These are phyloP conservation scores for Sander vitreus DNA, from an alignment of 2,113 vertebrate species.

Conservation along the genomic window DNA sequence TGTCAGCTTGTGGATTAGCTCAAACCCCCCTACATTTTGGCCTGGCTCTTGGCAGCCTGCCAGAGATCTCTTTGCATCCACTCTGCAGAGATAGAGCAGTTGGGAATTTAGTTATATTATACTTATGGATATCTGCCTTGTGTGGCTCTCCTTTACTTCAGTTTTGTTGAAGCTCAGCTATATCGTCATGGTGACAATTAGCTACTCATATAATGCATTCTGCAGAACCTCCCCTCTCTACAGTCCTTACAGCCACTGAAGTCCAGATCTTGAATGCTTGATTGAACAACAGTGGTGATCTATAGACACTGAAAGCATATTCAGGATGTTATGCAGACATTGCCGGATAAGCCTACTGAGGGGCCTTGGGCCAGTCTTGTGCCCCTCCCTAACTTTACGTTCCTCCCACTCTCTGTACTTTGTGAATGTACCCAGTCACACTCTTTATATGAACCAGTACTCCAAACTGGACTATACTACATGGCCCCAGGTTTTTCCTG, in stretches of 20 bases:
- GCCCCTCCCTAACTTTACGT: neutral
- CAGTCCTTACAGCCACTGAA: neutral
- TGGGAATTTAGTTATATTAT: neutral
- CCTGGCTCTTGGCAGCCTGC: constrained; percentile 15
- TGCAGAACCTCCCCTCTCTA: neutral
- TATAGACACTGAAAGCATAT: neutral
- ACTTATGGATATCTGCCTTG: neutral
- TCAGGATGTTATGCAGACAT: constrained; percentile 19
- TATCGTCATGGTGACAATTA: neutral
- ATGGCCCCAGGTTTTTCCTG: neutral
- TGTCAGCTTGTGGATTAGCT: constrained; percentile 35
- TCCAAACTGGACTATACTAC: neutral
- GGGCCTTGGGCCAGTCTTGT: neutral
- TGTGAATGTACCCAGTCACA: neutral
- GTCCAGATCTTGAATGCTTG: constrained; percentile 8
- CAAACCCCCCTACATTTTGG: neutral
- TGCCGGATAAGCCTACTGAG: neutral
- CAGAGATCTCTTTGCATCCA: constrained; percentile 19
- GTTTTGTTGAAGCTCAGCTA: neutral
- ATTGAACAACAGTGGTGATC: neutral
- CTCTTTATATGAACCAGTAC: neutral
- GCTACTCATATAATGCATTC: constrained; percentile 1
- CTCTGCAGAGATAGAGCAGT: constrained; percentile 5
- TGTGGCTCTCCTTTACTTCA: constrained; percentile 20
- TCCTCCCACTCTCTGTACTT: neutral